These are phyloP conservation scores for Cossypha dichroa DNA, from an alignment of 2,797 vertebrate species.

Conservation along the genomic window DNA sequence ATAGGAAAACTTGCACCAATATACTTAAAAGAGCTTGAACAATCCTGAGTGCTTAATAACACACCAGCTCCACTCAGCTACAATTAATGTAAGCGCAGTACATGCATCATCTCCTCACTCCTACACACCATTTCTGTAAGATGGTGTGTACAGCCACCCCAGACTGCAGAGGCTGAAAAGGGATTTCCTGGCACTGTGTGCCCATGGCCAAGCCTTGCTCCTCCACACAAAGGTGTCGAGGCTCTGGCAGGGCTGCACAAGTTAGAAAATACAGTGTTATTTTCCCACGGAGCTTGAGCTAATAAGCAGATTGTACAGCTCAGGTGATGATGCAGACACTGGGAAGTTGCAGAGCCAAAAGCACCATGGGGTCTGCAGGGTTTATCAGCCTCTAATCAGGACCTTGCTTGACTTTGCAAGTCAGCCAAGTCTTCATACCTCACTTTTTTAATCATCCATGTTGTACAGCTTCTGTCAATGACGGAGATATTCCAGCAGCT, in stretches of 20 bases:
- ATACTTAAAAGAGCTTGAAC: neutral
- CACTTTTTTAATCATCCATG: neutral
- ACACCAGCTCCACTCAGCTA: neutral
- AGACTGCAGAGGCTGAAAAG: neutral
- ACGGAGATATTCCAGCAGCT: neutral
- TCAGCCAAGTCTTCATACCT: neutral
- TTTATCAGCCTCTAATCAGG: neutral
- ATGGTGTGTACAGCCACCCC: accelerated
- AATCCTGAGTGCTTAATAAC: neutral
- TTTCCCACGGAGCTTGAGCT: neutral
- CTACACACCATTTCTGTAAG: neutral
- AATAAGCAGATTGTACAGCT: neutral
- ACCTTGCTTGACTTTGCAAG: neutral
- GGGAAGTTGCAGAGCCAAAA: neutral
- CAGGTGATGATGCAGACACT: accelerated
- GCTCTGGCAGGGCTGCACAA: neutral
- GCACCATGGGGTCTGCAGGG: neutral
- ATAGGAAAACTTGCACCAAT: neutral
- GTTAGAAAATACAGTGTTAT: neutral
- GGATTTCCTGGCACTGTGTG: neutral
- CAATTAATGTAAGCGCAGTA: neutral
- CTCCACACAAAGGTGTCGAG: neutral
- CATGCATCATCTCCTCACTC: neutral
- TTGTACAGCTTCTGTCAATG: neutral
- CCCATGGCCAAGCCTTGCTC: neutral